phyloP scores from a whole-genome alignment of 2,888 invertebrate species.

The Plebejus melissa region DNA sequence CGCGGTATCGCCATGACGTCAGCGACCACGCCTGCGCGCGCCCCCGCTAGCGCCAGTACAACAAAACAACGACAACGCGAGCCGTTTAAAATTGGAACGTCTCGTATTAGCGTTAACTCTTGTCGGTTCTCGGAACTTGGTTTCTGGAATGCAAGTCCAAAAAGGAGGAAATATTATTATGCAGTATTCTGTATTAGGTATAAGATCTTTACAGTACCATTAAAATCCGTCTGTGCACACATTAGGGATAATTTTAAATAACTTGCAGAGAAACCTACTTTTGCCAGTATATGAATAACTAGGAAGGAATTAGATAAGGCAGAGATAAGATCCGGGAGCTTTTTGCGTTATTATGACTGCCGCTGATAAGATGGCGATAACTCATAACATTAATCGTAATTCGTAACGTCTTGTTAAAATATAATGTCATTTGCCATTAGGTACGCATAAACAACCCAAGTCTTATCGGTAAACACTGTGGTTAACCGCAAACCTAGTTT shows the following conservation, averaged over 20 bases:
- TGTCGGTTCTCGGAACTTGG: neutral
- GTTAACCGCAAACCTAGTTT: neutral
- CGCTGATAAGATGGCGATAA: neutral
- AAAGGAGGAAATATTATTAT: neutral
- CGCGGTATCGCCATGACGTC: conserved; percentile 61
- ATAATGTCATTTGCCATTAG: neutral
- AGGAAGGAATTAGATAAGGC: neutral
- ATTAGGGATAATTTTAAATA: neutral
- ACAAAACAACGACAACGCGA: conserved; percentile 44
- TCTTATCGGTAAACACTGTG: neutral
- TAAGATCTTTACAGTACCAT: no score
- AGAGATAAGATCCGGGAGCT: neutral
- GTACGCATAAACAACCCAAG: neutral
- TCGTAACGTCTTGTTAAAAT: neutral
- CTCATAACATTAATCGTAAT: neutral
- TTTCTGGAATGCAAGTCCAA: neutral
- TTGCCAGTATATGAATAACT: neutral
- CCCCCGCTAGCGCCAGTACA: conserved; percentile 61
- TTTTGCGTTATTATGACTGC: neutral
- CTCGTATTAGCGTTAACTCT: neutral
- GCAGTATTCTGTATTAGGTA: no score
- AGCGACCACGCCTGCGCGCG: conserved; percentile 77
- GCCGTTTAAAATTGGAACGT: conserved; percentile 23
- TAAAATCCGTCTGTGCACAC: no score
- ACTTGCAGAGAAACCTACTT: no score